Base-by-base conservation (phyloP, 1,140 invertebrate species). In the Plutomurus gul region DNA sequence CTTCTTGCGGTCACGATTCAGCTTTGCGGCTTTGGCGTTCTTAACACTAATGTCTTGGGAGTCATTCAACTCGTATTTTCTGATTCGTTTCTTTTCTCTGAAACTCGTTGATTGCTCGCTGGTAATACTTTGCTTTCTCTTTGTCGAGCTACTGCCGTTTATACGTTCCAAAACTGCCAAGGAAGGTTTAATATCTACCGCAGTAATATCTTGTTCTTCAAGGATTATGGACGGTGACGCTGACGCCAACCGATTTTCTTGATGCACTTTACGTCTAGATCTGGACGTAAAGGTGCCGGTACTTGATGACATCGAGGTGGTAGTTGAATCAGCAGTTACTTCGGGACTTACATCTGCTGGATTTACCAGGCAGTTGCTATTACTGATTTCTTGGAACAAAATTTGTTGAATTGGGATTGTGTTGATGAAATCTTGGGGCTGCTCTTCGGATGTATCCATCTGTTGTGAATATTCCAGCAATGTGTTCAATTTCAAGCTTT, bases 1-100 rank as follows among this genome's bases (percentile, higher is more conserved):
- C 56, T 82, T 82, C 78, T 82, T 82, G 25, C 33, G 51, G 8
- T 78, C 77, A 1, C 81, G 71, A 36, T 82, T 82, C 11, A 75
- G 0, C 39, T 82, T 82, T 0, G 81, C 81, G 5, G 81, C 81
- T 11, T 74, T 76, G 0, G 81, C 81, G 22, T 82, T 82, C 30
- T 77, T 77, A 2, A 80, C 78, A 8, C 60, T 71, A 11, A 76
- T 76, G 36, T 82, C 77, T 1, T 36, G 30, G 7, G 25, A 7
- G 16, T 74, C 70, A 1, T 75, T 46, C 0, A 46, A 6, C 25
- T 80, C 79, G 30, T 82, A 82, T 22, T 82, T 82, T 18, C 76
- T 39, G 2, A 46, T 70, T 22, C 49, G 47, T 51, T 75, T 79
- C 0, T 13, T 10, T 1, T 11, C 72, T 25, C 18, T 36, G 5